phyloP scores from a whole-genome alignment of 92 coral and sea anemone species.

The Epizoanthus scotinus region DNA sequence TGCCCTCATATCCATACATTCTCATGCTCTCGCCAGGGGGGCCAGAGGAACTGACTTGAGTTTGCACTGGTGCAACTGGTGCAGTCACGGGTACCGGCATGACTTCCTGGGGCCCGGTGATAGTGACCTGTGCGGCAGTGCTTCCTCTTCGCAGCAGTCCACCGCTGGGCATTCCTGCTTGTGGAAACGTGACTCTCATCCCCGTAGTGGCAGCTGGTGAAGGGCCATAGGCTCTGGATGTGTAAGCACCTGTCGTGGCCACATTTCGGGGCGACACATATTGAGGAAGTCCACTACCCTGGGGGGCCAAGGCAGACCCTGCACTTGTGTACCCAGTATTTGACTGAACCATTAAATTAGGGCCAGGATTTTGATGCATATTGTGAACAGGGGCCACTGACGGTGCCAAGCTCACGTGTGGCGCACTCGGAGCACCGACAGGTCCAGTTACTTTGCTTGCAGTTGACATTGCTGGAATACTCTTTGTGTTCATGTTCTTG shows the following conservation, averaged over 20 bases:
- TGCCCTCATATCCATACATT: constrained; percentile 19
- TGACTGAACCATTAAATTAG: not conserved
- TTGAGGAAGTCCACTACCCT: not conserved
- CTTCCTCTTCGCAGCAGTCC: constrained; percentile 30
- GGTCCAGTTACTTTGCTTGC: constrained; percentile 3
- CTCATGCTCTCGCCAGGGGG: not conserved
- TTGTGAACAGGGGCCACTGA: constrained; percentile 8
- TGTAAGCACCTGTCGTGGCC: not conserved
- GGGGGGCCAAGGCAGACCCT: not conserved
- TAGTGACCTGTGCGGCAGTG: constrained; percentile 4
- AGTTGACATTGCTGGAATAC: not conserved
- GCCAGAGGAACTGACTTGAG: not conserved
- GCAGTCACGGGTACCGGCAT: not conserved
- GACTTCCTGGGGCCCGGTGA: not conserved
- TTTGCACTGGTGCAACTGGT: not conserved
- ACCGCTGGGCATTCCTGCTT: not conserved
- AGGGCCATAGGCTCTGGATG: not conserved
- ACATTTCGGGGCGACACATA: not conserved
- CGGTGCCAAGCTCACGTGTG: not conserved
- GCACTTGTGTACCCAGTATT: constrained; percentile 1
- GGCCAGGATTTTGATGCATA: not conserved
- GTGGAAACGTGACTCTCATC: not conserved
- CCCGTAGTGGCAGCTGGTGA: not conserved
- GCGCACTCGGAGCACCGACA: not conserved
- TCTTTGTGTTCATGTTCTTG: not conserved